These are phyloP conservation scores for Propithecus deckenii DNA, from an alignment of 2,797 vertebrate species.

Conservation along the genomic window DNA sequence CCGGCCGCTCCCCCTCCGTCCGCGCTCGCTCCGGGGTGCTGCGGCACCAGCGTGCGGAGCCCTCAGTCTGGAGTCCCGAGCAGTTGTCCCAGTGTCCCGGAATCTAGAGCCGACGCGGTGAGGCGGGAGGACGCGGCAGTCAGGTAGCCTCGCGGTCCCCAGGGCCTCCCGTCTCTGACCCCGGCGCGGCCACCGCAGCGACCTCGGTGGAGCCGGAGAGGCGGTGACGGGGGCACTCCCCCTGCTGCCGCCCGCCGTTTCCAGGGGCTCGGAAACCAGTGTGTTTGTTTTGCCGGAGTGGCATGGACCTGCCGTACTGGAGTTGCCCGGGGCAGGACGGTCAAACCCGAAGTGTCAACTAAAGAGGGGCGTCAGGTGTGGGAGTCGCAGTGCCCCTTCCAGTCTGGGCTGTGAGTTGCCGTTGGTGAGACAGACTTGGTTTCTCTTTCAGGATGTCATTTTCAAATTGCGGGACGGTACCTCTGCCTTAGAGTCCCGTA, in stretches of 20 bases:
- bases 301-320: not conserved
- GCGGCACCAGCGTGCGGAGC: not conserved
- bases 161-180: not conserved
- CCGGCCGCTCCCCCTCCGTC: not conserved
- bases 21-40: accelerated
- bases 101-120: not conserved
- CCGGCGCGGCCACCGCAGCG: not conserved
- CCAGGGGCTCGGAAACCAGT: slow-evolving; percentile 36
- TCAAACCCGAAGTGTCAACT: not conserved
- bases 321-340: not conserved
- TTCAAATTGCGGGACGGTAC: not conserved
- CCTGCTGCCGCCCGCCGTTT: slow-evolving; percentile 8
- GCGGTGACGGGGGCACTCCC: slow-evolving; percentile 36
- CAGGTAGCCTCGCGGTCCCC: not conserved
- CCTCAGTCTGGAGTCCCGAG: accelerated
- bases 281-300: not conserved
- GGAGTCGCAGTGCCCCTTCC: not conserved
- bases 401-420: not conserved
- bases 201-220: slow-evolving; percentile 59
- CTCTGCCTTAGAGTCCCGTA: not conserved
- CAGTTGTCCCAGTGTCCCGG: accelerated
- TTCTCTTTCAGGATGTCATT: slow-evolving; percentile 47
- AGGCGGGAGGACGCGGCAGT: not conserved
- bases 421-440: not conserved
- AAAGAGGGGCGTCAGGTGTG: not conserved